These are phyloP conservation scores for Akabosia matsudoensis DNA, from an alignment of 1,140 invertebrate species.

Conservation along the genomic window DNA sequence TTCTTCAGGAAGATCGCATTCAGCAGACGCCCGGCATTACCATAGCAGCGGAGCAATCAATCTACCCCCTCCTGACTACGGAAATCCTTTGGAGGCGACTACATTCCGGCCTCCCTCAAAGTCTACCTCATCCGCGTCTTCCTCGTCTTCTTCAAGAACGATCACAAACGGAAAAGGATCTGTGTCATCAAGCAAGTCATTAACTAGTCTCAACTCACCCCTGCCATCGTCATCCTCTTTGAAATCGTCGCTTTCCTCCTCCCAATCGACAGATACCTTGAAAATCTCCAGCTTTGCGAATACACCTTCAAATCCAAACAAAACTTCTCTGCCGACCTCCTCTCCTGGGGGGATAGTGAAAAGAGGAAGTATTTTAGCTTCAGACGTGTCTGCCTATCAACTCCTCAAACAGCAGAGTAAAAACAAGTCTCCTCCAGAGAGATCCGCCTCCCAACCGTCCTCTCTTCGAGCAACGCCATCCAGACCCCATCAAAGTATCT, in stretches of 20 bases:
- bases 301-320: not conserved
- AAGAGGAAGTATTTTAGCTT: conserved; percentile 71
- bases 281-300: not conserved
- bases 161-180: not conserved
- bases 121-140: not conserved
- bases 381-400: conserved; percentile 80
- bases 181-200: not conserved
- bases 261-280: not conserved
- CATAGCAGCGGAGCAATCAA: not conserved
- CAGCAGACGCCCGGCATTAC: not conserved
- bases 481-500: conserved; percentile 40
- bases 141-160: not conserved
- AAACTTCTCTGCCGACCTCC: too few relatives aligned
- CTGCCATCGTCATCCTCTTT: not conserved
- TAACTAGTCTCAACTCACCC: not conserved
- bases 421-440: conserved; percentile 30
- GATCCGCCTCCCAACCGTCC: not conserved
- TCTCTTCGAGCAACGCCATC: conserved; percentile 9
- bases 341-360: conserved; percentile 37
- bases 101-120: conserved; percentile 62
- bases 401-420: conserved; percentile 58
- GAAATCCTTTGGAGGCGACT: conserved; percentile 57
- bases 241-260: too few relatives aligned
- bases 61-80: not conserved
- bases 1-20: not conserved